A percentile compares a stretch with the other conserved stretches of the same genome.
These are phyloP conservation scores for Entosphenus tridentatus DNA, from an alignment of 2,113 vertebrate genomes.

Conservation along the genomic window DNA sequence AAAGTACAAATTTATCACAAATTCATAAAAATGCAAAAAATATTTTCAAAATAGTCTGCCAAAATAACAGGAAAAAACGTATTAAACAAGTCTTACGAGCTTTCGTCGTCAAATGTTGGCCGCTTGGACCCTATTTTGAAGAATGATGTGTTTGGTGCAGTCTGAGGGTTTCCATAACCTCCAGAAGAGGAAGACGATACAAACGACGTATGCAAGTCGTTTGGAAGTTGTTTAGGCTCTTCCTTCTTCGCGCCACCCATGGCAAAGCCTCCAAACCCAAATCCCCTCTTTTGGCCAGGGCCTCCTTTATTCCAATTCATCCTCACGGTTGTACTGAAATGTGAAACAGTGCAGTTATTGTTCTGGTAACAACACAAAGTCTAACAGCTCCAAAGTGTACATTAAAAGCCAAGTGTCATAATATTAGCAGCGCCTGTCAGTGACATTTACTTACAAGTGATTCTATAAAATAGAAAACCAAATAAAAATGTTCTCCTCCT, in stretches of 20 bases:
- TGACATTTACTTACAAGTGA: no score
- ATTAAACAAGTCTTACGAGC: constrained; percentile 35
- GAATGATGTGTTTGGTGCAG: constrained; percentile 75
- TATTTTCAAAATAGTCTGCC: not conserved
- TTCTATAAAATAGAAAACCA: no score
- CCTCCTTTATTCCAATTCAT: constrained; percentile 99
- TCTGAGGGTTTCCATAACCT: constrained; percentile 38
- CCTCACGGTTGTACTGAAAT: no score
- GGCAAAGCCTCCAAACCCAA: constrained; percentile 86
- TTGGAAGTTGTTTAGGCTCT: constrained; percentile 37
- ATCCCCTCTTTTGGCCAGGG: constrained; percentile 66
- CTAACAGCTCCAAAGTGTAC: no score
- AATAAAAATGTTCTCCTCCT: no score
- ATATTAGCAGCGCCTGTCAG: no score
- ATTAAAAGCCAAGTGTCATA: no score
- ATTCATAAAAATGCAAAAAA: not conserved
- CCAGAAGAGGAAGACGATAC: constrained; percentile 30
- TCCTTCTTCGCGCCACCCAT: constrained; percentile 68
- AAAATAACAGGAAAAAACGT: constrained; percentile 9
- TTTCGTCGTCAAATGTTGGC: constrained; percentile 91
- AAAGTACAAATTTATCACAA: not conserved
- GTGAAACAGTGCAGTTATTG: no score
- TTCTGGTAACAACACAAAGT: no score
- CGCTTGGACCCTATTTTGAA: constrained; percentile 94
- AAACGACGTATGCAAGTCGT: constrained; percentile 53